Percentiles rank a stretch among this genome's conserved stretches.
Conservation (phyloP, 2,888 invertebrate species). For the Drosophila neonasuta region DNA sequence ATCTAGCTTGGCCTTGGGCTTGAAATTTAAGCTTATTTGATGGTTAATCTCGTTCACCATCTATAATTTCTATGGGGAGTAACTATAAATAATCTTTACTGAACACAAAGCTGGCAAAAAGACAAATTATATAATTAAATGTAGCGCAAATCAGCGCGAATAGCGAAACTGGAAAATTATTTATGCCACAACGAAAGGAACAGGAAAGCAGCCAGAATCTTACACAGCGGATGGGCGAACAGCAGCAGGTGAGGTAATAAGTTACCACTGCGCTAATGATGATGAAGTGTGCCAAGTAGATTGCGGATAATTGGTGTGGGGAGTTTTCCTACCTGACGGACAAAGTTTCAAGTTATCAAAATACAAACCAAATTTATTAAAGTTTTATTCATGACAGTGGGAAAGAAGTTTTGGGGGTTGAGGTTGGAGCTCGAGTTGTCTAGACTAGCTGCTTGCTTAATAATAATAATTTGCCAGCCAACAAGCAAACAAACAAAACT, state of each 20-base stretch:
- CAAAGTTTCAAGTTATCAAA: slow-evolving; percentile 71
- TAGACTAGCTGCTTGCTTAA: slow-evolving; percentile 69
- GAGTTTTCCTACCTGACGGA: slow-evolving; percentile 45
- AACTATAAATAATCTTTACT: slow-evolving; percentile 34
- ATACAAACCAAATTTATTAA: slow-evolving; percentile 68
- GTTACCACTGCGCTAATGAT: slow-evolving; percentile 59
- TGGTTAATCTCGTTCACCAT: not conserved
- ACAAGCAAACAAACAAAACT: slow-evolving; percentile 52
- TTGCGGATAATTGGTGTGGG: slow-evolving; percentile 9
- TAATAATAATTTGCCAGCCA: slow-evolving; percentile 60
- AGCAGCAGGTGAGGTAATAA: slow-evolving; percentile 10
- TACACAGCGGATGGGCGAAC: not conserved
- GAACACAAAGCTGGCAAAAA: slow-evolving; percentile 30
- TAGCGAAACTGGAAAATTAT: slow-evolving; percentile 54
- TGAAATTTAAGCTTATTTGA: slow-evolving; percentile 23
- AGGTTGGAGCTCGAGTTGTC: slow-evolving; percentile 31
- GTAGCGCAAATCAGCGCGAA: slow-evolving; percentile 50
- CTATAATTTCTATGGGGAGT: slow-evolving; percentile 9
- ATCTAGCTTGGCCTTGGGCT: slow-evolving; percentile 24
- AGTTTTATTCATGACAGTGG: slow-evolving; percentile 42
- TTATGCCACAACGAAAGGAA: slow-evolving; percentile 55
- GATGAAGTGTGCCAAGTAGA: slow-evolving; percentile 58
- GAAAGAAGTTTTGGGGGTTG: too few relatives aligned
- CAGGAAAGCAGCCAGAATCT: not conserved
- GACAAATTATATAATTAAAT: slow-evolving; percentile 71